phyloP scores from a whole-genome alignment of 30 jellyfish, hydroid and myxozoan genomes.

The Aurelia sp. region DNA sequence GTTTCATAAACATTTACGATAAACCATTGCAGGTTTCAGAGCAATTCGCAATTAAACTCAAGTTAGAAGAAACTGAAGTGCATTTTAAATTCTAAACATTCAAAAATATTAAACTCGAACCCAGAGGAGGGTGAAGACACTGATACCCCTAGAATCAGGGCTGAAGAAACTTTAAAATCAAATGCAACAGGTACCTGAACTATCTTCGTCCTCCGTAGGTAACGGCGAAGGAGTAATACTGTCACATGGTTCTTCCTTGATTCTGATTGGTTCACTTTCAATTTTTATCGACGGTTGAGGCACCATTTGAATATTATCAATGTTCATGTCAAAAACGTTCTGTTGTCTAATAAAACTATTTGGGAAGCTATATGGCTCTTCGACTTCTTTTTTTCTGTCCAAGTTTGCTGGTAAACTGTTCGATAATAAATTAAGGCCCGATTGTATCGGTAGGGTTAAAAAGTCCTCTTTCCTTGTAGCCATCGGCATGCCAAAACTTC shows the following conservation, averaged over 20 bases:
- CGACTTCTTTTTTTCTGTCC: too few species aligned
- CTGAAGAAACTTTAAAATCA: too few species aligned
- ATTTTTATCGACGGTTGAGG: slow-evolving; percentile 15
- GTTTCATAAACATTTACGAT: too few species aligned
- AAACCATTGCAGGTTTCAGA: too few species aligned
- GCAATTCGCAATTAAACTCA: too few species aligned
- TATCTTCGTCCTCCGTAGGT: slow-evolving; percentile 63
- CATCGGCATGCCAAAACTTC: slow-evolving; percentile 66
- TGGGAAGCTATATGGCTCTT: slow-evolving; percentile 27
- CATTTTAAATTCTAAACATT: too few species aligned
- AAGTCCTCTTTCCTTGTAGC: slow-evolving; percentile 2
- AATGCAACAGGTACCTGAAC: slow-evolving; percentile 14
- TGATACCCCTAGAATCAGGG: too few species aligned
- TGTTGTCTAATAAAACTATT: slow-evolving; percentile 11
- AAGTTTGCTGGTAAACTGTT: too few species aligned
- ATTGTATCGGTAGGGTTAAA: slow-evolving; percentile 29
- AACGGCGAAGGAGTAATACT: slow-evolving; percentile 65
- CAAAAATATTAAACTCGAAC: too few species aligned
- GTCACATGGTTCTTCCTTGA: slow-evolving; percentile 17
- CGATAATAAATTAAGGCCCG: neutral
- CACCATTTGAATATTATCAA: neutral
- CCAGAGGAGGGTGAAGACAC: too few species aligned
- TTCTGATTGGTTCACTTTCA: slow-evolving; percentile 6
- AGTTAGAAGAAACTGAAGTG: too few species aligned
- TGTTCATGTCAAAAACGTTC: neutral